A percentile compares a stretch with the other conserved stretches of the same genome.
These are phyloP conservation scores for Keiferia lycopersicella DNA, from an alignment of 2,888 invertebrate genomes.

Conservation along the genomic window DNA sequence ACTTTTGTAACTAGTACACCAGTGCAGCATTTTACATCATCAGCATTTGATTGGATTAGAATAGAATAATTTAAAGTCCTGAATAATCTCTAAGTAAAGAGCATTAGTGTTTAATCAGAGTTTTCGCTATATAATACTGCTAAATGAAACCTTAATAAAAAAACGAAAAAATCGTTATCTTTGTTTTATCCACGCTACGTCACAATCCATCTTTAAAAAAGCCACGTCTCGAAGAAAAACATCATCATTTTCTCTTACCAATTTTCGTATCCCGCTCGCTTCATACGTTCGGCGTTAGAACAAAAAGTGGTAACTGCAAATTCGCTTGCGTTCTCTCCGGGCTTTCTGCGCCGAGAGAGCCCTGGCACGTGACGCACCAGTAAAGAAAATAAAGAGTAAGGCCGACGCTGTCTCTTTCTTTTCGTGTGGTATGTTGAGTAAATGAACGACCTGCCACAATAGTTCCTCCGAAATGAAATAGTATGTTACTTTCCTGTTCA, in stretches of 20 bases:
- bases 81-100: too few species aligned
- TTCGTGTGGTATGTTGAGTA: too few species aligned
- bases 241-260: conserved; percentile 56
- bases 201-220: background rate
- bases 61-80: background rate
- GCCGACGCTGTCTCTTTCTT: too few species aligned
- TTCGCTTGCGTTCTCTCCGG: conserved; percentile 70
- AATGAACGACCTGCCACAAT: too few species aligned
- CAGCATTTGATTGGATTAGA: background rate
- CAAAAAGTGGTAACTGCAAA: conserved; percentile 77
- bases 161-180: background rate
- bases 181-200: background rate
- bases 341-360: conserved; percentile 58
- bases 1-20: background rate
- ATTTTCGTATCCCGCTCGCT: conserved; percentile 67
- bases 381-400: too few species aligned
- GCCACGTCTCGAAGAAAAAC: conserved; percentile 28
- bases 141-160: background rate
- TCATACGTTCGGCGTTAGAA: conserved; percentile 66
- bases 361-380: conserved; percentile 67
- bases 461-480: too few species aligned
- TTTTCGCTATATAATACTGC: too few species aligned
- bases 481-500: too few species aligned
- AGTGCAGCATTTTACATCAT: too few species aligned
- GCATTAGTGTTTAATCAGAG: too few species aligned